phyloP scores from a whole-genome alignment of 1,140 invertebrate genomes.

The Thrips palmi region DNA sequence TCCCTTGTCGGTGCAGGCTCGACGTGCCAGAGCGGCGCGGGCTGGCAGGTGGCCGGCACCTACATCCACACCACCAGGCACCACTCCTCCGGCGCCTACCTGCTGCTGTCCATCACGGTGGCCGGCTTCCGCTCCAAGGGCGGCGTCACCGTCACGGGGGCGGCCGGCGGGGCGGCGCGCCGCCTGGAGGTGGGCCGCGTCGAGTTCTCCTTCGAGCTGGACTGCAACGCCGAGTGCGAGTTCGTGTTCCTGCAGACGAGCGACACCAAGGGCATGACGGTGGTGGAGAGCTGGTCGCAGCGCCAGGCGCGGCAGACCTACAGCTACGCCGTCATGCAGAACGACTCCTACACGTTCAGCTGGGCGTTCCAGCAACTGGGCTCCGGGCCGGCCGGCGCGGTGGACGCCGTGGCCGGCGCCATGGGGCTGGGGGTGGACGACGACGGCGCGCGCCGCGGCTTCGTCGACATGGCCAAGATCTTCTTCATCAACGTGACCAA shows the following conservation, averaged over 20 bases:
- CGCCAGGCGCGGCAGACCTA: conserved; percentile 21
- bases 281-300: conserved; percentile 27
- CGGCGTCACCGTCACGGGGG: conserved; percentile 20
- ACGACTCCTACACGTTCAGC: conserved; percentile 29
- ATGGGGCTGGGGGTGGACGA: no score
- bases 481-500: no score
- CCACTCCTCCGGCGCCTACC: conserved; percentile 25
- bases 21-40: conserved; percentile 20
- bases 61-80: conserved; percentile 26
- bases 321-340: conserved; percentile 24
- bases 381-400: conserved; percentile 6
- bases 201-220: conserved; percentile 30
- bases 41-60: conserved; percentile 27
- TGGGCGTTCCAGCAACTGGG: conserved; percentile 22
- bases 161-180: no score
- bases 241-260: conserved; percentile 33
- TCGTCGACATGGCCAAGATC: no score
- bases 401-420: no score
- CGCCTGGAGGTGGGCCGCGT: conserved; percentile 26
- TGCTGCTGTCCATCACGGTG: conserved; percentile 29
- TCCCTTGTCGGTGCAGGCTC: conserved; percentile 13
- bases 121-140: conserved; percentile 27
- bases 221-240: conserved; percentile 28
- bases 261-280: conserved; percentile 21
- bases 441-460: no score